Conservation (phyloP, 1,140 invertebrate genomes). For the Nephila pilipes region DNA sequence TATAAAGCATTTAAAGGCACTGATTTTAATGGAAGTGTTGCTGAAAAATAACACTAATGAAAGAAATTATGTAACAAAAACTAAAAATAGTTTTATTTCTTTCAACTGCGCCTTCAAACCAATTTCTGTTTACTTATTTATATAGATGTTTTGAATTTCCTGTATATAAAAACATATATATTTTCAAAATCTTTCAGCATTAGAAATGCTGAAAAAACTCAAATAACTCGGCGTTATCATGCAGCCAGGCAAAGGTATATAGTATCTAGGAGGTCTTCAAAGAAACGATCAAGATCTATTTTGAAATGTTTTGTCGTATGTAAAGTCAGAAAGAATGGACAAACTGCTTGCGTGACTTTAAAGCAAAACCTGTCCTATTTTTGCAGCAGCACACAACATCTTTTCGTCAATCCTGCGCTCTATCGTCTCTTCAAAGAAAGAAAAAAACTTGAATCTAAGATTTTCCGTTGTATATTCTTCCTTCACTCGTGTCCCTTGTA, state of each 20-base stretch:
- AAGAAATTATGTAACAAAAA: too few relatives aligned
- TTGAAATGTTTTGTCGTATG: background rate
- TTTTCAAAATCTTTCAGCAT: background rate
- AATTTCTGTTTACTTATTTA: too few relatives aligned
- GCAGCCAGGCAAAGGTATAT: background rate
- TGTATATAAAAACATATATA: background rate
- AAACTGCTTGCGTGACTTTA: constrained; percentile 15
- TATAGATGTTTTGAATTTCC: too few relatives aligned
- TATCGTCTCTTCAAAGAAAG: background rate
- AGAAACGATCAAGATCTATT: background rate
- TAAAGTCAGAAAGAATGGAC: constrained; percentile 5
- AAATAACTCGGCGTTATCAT: background rate
- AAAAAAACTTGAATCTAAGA: background rate
- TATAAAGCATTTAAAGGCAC: too few relatives aligned
- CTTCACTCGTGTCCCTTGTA: background rate
- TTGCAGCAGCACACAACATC: background rate
- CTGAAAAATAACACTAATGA: too few relatives aligned
- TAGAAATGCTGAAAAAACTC: background rate
- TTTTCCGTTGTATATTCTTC: background rate
- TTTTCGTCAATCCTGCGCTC: background rate
- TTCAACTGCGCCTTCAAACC: too few relatives aligned
- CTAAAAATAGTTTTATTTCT: too few relatives aligned
- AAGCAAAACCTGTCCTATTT: constrained; percentile 2
- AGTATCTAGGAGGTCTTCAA: background rate
- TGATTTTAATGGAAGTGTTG: too few relatives aligned